Base-by-base conservation (phyloP, 2,113 vertebrate genomes). In the Phoxinus phoxinus region DNA sequence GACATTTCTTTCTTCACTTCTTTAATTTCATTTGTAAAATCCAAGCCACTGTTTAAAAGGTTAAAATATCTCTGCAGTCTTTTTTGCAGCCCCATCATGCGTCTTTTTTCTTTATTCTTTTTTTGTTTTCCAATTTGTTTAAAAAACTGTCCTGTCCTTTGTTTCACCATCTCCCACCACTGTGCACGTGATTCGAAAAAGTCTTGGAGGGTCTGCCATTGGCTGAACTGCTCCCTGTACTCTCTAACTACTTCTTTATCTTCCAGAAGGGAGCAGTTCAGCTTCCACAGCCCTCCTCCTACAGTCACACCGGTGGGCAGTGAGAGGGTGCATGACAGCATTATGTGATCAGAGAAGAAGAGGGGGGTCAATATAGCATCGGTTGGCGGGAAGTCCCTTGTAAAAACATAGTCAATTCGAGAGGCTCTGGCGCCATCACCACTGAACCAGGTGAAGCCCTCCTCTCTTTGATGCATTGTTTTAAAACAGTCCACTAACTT, bases 241-340 rank as follows among this genome's bases (percentile, higher is more conserved):
- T n/a, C n/a, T n/a, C n/a, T n/a, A n/a, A 63, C n/a, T 27, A 63
- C 12, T 0, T 63, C n/a, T 1, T 63, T 1, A 0, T 63, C 59
- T 27, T 63, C n/a, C 2, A 63, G 27, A 1, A 63, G 59, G n/a
- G 59, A 63, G 27, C 25, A 63, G 59, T 63, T 63, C 59, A 86
- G 86, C 63, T 81, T 89, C 84, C 84, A 89, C n/a, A 86, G 30
- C 51, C 76, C 84, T 37, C 69, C 61, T 1, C 88, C 86, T 53
- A 35, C 65, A 0, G 30, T 35, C 65, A 69, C 65, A 69, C 30
- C 27, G 0, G 32, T 23, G 32, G 56, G 15, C 0, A 85, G 27
- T 23, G 77, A 78, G 10, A 90, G 69, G 25, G 85, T 88, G 83
- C 77, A 82, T 0, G 81, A 78, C 0, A 88, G 69, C 77, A 86